phyloP scores from a whole-genome alignment of 1,140 invertebrate species.

The Drosophila jambulina region DNA sequence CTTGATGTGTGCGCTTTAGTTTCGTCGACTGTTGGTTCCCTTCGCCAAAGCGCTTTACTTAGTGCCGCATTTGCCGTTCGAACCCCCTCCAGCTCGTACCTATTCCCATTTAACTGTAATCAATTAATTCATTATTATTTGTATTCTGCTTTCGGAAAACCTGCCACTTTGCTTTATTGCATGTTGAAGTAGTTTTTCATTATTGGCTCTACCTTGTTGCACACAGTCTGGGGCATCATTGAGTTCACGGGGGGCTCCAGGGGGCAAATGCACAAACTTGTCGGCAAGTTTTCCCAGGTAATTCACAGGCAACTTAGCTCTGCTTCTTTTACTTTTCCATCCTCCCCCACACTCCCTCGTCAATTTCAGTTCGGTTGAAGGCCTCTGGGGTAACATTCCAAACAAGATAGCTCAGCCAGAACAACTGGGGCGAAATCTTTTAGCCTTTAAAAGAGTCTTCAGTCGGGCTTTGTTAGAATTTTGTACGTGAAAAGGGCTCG shows the following conservation, averaged over 20 bases:
- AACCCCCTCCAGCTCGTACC: slow-evolving; percentile 10
- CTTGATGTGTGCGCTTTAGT: slow-evolving; percentile 53
- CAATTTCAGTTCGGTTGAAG: slow-evolving; percentile 48
- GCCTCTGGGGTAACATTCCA: slow-evolving; percentile 70
- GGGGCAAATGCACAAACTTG: slow-evolving; percentile 63
- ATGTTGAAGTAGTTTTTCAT: slow-evolving; percentile 78
- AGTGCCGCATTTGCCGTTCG: slow-evolving; percentile 32
- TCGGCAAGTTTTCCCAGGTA: slow-evolving; percentile 69
- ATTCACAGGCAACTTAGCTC: slow-evolving; percentile 63
- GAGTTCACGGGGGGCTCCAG: slow-evolving; percentile 20
- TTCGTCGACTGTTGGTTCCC: slow-evolving; percentile 12
- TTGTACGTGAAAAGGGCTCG: background rate
- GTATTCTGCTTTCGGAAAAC: slow-evolving; percentile 70
- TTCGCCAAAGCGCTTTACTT: slow-evolving; percentile 35
- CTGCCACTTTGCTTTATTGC: slow-evolving; percentile 81
- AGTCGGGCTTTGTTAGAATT: slow-evolving; percentile 22
- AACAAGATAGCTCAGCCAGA: slow-evolving; percentile 61
- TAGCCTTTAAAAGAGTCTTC: slow-evolving; percentile 32
- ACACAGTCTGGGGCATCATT: slow-evolving; percentile 19
- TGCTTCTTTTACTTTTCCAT: slow-evolving; percentile 19
- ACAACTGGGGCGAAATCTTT: slow-evolving; percentile 68
- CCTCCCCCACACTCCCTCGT: slow-evolving; percentile 10
- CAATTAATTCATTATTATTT: slow-evolving; percentile 82
- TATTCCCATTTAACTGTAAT: slow-evolving; percentile 75
- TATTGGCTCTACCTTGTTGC: slow-evolving; percentile 73